Base-by-base conservation (phyloP, 2,888 invertebrate species). In the Harmothoe impar region DNA sequence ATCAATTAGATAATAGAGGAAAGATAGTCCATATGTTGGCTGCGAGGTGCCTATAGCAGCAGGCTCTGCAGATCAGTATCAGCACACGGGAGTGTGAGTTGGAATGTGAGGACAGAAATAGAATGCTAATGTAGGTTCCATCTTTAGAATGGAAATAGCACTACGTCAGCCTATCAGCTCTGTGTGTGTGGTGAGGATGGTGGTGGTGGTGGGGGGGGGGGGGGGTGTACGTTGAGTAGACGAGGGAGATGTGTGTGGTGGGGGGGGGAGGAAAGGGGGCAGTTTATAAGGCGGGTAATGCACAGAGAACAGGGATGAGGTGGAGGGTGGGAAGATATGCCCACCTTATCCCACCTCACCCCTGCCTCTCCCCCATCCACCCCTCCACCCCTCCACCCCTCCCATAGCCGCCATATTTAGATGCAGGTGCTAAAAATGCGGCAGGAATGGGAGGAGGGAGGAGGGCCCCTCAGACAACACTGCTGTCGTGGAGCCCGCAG, bases 81-180 rank as follows among this genome's bases (percentile, higher is more conserved):
- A 43, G 43, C 43, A 43, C n/a, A 10, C 3, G 62, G 62, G 72
- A 23, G 72, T 25, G 29, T 29, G 29, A 29, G 72, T 3, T 25
- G 72, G 29, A 72, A 72, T 72, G 72, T 62, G 20, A 43, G 23
- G 62, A 15, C 25, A 72, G 25, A 72, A 29, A 72, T 72, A 72
- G 72, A 72, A 72, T 72, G 72, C 72, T 72, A 29, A 72, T 72
- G 72, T 72, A 72, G 72, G 72, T 72, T 25, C 72, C 72, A 72
- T 72, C 72, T 72, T 72, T 72, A 72, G 72, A 72, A 72, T 15
- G 72, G 29, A n/a, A n/a, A 62, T 20, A 20, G 3, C 20, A 72
- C 72, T 0, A 72, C 72, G 29, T 72, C 72, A 72, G 72, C 15
- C 72, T 72, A 15, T 29, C 10, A 43, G 43, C 10, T 43, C 3